phyloP scores from a whole-genome alignment of 2,113 vertebrate species.

The Dromas ardeola region DNA sequence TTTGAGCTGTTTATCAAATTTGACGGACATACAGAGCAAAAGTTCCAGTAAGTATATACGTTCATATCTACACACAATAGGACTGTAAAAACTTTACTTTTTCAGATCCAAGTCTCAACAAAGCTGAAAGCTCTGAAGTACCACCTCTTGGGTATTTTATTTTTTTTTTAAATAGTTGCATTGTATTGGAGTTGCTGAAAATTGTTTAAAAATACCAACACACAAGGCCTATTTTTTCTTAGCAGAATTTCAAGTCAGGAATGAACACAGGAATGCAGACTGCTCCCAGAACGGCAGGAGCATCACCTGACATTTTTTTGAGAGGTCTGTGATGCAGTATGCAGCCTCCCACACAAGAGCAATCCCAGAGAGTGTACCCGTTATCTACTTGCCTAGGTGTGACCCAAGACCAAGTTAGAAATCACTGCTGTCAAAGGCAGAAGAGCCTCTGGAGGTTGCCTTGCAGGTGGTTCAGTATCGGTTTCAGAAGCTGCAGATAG shows the following conservation, averaged over 20 bases:
- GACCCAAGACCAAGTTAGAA: background rate
- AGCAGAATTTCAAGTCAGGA: background rate
- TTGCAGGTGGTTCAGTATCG: fast-evolving
- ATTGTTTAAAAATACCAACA: background rate
- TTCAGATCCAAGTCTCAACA: background rate
- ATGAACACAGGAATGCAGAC: background rate
- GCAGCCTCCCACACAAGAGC: background rate
- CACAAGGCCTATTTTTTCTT: background rate
- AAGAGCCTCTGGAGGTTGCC: background rate
- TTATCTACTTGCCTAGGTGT: background rate
- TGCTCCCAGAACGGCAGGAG: background rate
- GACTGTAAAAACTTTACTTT: background rate
- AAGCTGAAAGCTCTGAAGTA: background rate
- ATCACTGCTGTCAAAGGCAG: background rate
- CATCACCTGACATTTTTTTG: no score
- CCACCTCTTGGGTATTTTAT: no score
- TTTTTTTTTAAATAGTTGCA: background rate
- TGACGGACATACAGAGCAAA: background rate
- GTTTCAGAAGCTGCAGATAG: background rate
- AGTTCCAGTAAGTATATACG: background rate
- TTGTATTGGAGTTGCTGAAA: background rate
- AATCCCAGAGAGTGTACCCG: fast-evolving
- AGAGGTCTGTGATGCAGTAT: background rate
- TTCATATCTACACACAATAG: background rate
- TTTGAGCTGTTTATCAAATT: background rate